phyloP scores from a whole-genome alignment of 1,140 invertebrate genomes.

The Cotesia chilonis region DNA sequence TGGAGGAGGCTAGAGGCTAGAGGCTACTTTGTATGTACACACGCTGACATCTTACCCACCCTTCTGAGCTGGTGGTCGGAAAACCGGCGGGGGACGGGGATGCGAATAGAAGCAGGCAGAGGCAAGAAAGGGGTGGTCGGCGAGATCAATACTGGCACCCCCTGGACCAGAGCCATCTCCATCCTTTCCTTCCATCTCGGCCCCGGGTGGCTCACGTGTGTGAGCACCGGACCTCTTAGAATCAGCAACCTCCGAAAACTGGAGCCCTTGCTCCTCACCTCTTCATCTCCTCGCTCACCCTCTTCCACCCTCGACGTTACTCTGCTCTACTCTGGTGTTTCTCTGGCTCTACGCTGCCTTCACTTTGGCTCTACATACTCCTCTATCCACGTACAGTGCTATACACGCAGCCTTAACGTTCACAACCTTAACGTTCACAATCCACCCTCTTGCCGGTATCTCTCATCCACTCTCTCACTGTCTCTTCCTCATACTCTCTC shows the following conservation, averaged over 20 bases:
- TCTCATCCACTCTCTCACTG: conserved; percentile 34
- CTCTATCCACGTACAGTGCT: background rate
- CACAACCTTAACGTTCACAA: too few relatives aligned
- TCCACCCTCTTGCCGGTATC: too few relatives aligned
- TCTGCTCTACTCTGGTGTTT: conserved; percentile 3
- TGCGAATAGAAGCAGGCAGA: conserved; percentile 25
- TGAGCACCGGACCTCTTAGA: conserved; percentile 62
- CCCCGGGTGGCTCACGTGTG: conserved; percentile 42
- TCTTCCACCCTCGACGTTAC: background rate
- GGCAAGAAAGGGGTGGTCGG: conserved; percentile 46
- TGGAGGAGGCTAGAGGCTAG: conserved; percentile 36
- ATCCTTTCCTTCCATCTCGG: conserved; percentile 37
- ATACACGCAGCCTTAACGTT: too few relatives aligned
- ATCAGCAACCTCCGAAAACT: conserved; percentile 59
- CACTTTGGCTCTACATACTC: background rate
- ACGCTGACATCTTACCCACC: conserved; percentile 63
- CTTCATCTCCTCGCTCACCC: conserved; percentile 6
- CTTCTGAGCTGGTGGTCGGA: conserved; percentile 49
- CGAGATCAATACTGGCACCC: conserved; percentile 53
- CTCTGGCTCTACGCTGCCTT: conserved; percentile 10
- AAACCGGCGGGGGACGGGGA: conserved; percentile 43
- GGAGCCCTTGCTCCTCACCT: conserved; percentile 27
- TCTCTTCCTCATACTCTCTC: conserved; percentile 24
- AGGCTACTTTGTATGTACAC: conserved; percentile 66
- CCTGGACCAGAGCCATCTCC: conserved; percentile 57